Evolutionary conservation across 2,797 vertebrate species (phyloP).

Genomic region (Anomalospiza imberbis): DNA sequence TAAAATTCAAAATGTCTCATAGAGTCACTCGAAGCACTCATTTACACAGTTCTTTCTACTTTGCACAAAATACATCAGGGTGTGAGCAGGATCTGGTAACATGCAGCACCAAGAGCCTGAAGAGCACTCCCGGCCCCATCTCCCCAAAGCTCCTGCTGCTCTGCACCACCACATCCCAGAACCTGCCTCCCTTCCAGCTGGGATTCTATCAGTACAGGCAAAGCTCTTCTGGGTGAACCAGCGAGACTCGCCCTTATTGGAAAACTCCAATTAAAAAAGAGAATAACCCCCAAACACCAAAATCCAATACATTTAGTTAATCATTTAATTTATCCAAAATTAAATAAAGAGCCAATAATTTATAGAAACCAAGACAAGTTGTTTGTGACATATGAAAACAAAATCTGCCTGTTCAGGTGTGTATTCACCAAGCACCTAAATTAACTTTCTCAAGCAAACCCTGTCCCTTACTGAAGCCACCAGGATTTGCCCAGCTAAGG

Average conservation of each 20-base stretch:
- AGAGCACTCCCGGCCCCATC: neutral
- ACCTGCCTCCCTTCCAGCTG: neutral
- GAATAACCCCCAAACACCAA: neutral
- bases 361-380: neutral
- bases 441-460: neutral
- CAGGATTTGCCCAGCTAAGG: neutral
- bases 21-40: conserved; percentile 40
- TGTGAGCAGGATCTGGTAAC: conserved; percentile 7
- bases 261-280: neutral
- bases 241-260: neutral
- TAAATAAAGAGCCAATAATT: neutral
- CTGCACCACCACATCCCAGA: neutral
- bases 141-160: neutral
- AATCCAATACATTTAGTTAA: neutral
- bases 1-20: conserved; percentile 22
- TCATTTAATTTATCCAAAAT: neutral
- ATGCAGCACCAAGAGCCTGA: conserved; percentile 42
- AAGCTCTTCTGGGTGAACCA: neutral
- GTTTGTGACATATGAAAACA: neutral
- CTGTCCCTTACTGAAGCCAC: neutral
- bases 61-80: conserved; percentile 1
- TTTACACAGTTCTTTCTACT: conserved; percentile 37
- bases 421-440: neutral
- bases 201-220: neutral
- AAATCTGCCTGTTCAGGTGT: neutral